Percentiles rank a stretch among this genome's conserved stretches.
Conservation (phyloP, 2,113 vertebrate genomes). For the Dromas ardeola region DNA sequence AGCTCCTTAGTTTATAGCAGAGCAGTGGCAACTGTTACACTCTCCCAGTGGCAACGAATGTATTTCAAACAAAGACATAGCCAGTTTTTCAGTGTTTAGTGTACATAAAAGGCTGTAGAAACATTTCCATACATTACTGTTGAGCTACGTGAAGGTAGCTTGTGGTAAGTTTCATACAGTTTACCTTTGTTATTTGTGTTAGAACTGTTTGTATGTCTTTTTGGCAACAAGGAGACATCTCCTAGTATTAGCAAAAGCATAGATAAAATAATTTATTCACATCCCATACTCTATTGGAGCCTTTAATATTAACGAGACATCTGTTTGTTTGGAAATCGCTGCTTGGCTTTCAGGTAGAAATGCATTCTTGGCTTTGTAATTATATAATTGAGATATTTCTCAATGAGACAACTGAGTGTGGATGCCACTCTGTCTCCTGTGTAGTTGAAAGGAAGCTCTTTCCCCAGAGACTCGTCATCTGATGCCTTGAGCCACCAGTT, state of each 20-base stretch:
- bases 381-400: neutral
- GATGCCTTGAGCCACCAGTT: neutral
- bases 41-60: neutral
- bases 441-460: neutral
- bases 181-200: neutral
- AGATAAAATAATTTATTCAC: neutral
- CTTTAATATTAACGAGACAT: neutral
- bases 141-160: neutral
- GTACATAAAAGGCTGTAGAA: neutral
- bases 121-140: neutral
- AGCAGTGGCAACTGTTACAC: neutral
- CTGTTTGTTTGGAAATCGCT: neutral
- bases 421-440: neutral
- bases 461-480: neutral
- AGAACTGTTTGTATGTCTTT: neutral
- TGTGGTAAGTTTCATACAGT: neutral
- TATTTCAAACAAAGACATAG: neutral
- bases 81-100: neutral
- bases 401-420: neutral
- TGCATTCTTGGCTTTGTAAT: neutral
- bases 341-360: slow-evolving; percentile 7
- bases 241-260: neutral
- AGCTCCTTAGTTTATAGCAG: neutral
- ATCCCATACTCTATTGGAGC: neutral
- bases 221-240: neutral